Evolutionary conservation across 2,888 invertebrate species (phyloP).

Genomic region (Nomada ferruginata): DNA sequence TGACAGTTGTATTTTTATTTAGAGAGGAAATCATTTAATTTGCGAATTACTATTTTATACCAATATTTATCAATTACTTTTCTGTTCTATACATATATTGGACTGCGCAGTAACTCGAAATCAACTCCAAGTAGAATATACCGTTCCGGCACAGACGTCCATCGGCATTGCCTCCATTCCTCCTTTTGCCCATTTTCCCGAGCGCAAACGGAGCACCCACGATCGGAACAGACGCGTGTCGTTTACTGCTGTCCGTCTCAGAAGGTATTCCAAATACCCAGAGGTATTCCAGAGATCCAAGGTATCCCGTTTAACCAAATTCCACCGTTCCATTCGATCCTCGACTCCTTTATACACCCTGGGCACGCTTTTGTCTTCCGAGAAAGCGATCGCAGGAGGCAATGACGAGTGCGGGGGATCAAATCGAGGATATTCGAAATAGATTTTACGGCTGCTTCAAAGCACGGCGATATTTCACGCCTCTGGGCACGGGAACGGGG

Average conservation of each 20-base stretch:
- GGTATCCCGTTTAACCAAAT: slow-evolving; percentile 4
- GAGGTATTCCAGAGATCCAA: slow-evolving; percentile 5
- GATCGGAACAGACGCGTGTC: slow-evolving; percentile 8
- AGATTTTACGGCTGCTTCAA: slow-evolving; percentile 66
- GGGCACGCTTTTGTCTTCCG: slow-evolving; percentile 4
- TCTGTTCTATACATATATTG: too few species aligned
- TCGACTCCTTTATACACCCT: background rate
- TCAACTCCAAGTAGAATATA: background rate
- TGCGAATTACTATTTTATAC: too few species aligned
- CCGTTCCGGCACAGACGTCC: background rate
- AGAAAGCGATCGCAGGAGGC: slow-evolving; percentile 6
- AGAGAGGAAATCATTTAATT: too few species aligned
- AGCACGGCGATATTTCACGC: slow-evolving; percentile 73
- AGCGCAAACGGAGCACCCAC: background rate
- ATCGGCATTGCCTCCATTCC: background rate
- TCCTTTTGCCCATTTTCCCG: background rate
- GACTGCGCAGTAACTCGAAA: too few species aligned
- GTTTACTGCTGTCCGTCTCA: slow-evolving; percentile 3
- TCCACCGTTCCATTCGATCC: slow-evolving; percentile 5
- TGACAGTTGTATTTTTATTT: too few species aligned
- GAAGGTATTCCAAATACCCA: slow-evolving; percentile 11
- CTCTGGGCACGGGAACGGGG: slow-evolving; percentile 56
- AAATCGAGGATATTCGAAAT: slow-evolving; percentile 5
- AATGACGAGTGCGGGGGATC: background rate
- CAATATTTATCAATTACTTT: too few species aligned